Conservation (phyloP, 2,797 vertebrate species). For the Oryzias dopingdopingensis region DNA sequence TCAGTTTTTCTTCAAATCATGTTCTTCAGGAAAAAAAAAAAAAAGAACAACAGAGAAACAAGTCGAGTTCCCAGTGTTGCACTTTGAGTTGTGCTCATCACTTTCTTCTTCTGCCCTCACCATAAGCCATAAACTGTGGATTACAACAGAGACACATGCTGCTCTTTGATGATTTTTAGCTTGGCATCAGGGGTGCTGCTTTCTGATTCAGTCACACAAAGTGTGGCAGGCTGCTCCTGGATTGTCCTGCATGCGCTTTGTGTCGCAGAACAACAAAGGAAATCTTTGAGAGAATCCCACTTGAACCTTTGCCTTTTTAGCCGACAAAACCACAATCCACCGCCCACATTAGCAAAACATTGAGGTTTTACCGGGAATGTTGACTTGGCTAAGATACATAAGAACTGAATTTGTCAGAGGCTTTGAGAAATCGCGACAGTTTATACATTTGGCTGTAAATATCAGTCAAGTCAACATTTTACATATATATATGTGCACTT, state of each 20-base stretch:
- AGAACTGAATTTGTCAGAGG: conserved; percentile 2
- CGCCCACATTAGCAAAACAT: conserved; percentile 25
- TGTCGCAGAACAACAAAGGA: conserved; percentile 34
- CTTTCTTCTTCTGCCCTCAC: conserved; percentile 23
- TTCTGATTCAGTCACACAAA: conserved; percentile 35
- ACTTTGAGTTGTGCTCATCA: conserved; percentile 15
- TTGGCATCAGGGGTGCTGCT: conserved; percentile 13
- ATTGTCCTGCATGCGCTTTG: conserved; percentile 13
- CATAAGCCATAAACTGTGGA: conserved; percentile 1
- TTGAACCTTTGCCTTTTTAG: conserved; percentile 22
- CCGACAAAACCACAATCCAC: conserved; percentile 10
- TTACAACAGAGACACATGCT: conserved; percentile 21
- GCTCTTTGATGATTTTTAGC: conserved; percentile 34
- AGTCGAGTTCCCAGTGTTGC: conserved; percentile 5
- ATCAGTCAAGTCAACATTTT: conserved; percentile 34
- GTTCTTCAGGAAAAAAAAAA: conserved; percentile 12
- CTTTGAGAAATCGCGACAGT: conserved; percentile 5
- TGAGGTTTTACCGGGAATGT: conserved; percentile 26
- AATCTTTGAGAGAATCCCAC: conserved; percentile 10
- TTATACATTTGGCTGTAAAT: conserved; percentile 23
- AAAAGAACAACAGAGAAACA: not conserved
- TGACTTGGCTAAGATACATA: conserved; percentile 3
- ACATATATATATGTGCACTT: conserved; percentile 27
- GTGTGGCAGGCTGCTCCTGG: conserved; percentile 22
- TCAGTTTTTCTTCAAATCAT: not conserved